Evolutionary conservation across 1,140 invertebrate genomes (phyloP).

Genomic region (Drosophila ficusphila): DNA sequence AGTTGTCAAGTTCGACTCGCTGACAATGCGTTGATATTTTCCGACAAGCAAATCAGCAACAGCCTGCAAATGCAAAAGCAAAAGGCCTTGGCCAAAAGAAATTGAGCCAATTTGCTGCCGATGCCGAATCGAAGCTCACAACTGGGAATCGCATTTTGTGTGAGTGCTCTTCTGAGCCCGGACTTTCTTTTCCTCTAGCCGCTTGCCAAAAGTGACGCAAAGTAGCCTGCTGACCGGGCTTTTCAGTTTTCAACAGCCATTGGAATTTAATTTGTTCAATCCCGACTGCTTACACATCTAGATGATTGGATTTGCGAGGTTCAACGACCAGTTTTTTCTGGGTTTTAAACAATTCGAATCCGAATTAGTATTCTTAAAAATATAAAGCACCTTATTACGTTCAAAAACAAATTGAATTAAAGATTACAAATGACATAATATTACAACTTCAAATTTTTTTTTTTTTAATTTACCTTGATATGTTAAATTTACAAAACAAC

Average conservation of each 20-base stretch:
- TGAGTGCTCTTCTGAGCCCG: conserved; percentile 3
- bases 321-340: not conserved
- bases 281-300: conserved; percentile 46
- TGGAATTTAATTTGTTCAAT: conserved; percentile 49
- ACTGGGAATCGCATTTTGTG: conserved; percentile 9
- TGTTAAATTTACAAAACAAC: not conserved
- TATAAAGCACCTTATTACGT: no score
- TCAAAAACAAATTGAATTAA: no score
- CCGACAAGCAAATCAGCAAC: conserved; percentile 78
- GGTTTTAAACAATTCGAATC: no score
- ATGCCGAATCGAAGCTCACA: conserved; percentile 18
- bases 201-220: conserved; percentile 53
- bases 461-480: no score
- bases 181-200: conserved; percentile 24
- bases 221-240: conserved; percentile 28
- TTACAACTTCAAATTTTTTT: no score
- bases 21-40: conserved; percentile 83
- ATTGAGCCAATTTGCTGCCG: conserved; percentile 74
- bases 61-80: conserved; percentile 5
- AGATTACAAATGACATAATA: no score
- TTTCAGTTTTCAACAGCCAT: conserved; percentile 34
- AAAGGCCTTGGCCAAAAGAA: conserved; percentile 54
- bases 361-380: no score
- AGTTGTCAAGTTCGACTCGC: conserved; percentile 67
- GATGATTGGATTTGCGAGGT: conserved; percentile 16